These are phyloP conservation scores for Echinometra lucunter DNA, from an alignment of 53 echinoderm and acorn worm species.

Conservation along the genomic window DNA sequence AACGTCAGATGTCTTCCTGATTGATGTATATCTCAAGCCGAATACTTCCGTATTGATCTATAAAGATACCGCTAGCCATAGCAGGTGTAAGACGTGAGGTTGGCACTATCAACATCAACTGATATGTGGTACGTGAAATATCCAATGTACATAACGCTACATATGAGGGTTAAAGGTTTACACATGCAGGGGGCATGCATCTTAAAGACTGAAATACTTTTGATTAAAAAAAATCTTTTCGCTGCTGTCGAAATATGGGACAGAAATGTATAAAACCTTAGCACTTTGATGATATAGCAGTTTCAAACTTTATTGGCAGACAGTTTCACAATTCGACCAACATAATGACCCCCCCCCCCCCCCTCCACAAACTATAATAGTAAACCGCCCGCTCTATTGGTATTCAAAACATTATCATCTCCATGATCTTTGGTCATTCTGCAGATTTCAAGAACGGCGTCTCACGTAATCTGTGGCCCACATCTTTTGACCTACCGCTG, in stretches of 20 bases:
- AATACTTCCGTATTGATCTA: constrained; percentile 40
- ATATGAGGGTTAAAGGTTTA: too few species aligned
- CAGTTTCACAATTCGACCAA: too few species aligned
- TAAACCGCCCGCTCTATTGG: too few species aligned
- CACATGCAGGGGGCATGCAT: not conserved
- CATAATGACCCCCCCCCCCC: too few species aligned
- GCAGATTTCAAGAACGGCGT: constrained; percentile 26
- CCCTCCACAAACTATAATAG: too few species aligned
- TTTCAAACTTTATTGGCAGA: not conserved
- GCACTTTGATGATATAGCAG: not conserved
- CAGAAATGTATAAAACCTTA: not conserved
- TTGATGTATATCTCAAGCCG: constrained; percentile 16
- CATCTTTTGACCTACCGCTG: not conserved
- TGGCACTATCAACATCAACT: not conserved
- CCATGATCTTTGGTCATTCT: too few species aligned
- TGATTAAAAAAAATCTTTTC: not conserved
- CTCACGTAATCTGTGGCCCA: not conserved
- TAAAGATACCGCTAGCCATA: not conserved
- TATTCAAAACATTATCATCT: not conserved
- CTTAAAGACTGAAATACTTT: not conserved
- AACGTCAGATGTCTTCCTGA: constrained; percentile 8
- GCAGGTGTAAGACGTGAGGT: not conserved
- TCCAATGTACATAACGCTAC: not conserved
- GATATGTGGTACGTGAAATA: not conserved
- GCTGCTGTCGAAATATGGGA: not conserved